Evolutionary conservation across 2,113 vertebrate genomes (phyloP).

Genomic region (Neomonachus schauinslandi): DNA sequence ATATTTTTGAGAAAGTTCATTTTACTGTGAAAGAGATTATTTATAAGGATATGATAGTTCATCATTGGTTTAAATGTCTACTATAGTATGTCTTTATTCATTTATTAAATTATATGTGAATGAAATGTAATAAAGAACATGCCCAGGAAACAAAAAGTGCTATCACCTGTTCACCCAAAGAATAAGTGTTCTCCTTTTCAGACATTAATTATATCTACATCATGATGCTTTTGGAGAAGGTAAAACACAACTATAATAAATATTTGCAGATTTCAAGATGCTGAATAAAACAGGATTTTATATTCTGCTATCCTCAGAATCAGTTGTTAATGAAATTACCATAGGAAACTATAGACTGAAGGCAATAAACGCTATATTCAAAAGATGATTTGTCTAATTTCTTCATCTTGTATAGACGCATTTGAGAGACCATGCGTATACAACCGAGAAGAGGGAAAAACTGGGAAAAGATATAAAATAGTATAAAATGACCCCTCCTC

Average conservation of each 20-base stretch:
- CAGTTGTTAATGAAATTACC: not conserved
- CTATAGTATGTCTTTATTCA: not conserved
- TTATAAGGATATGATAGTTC: not conserved
- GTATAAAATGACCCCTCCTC: not conserved
- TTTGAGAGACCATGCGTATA: not conserved
- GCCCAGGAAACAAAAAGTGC: not conserved
- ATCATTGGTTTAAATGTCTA: not conserved
- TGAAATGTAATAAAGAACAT: not conserved
- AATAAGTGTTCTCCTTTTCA: not conserved
- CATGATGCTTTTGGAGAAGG: not conserved
- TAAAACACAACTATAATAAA: not conserved
- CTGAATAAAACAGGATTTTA: not conserved
- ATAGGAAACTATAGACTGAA: not conserved
- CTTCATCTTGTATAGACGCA: not conserved
- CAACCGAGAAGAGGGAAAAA: not conserved
- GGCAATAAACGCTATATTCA: not conserved
- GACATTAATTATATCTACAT: not conserved
- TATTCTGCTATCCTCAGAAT: not conserved
- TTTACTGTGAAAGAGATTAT: not conserved
- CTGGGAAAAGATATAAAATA: not conserved
- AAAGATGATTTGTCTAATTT: not conserved
- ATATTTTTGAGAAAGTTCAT: not conserved
- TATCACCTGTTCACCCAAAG: not conserved
- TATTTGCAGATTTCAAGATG: not conserved
- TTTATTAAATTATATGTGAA: not conserved